These are phyloP conservation scores for Lumbricus terrestris DNA, from an alignment of 2,888 invertebrate species.

Conservation along the genomic window DNA sequence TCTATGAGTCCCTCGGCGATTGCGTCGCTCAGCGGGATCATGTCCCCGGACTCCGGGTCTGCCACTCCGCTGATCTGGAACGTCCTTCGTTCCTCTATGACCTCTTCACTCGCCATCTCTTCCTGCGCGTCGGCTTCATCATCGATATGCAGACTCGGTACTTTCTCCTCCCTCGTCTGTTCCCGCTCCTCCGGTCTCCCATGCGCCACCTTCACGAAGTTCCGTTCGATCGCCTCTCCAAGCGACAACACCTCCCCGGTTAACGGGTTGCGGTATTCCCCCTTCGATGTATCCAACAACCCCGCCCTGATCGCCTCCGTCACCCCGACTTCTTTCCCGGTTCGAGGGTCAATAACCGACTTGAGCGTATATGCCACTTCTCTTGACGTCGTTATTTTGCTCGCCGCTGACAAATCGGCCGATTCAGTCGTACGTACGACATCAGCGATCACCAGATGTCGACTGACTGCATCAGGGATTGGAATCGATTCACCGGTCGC, in stretches of 20 bases:
- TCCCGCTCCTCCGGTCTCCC: constrained; percentile 64
- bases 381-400: constrained; percentile 48
- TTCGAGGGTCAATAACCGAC: constrained; percentile 70
- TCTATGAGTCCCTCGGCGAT: constrained; percentile 77
- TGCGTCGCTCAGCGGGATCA: constrained; percentile 64
- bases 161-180: constrained; percentile 37
- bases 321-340: constrained; percentile 72
- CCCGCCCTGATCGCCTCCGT: constrained; percentile 85
- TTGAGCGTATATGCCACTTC: constrained; percentile 52
- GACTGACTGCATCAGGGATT: constrained; percentile 46
- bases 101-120: constrained; percentile 62
- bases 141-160: constrained; percentile 58
- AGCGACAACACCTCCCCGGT: constrained; percentile 69
- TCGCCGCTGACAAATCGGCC: constrained; percentile 25
- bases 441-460: constrained; percentile 42
- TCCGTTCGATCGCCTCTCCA: constrained; percentile 73
- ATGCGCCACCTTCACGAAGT: constrained; percentile 66
- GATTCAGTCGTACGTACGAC: constrained; percentile 20
- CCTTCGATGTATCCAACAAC: constrained; percentile 80
- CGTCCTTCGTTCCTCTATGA: constrained; percentile 50
- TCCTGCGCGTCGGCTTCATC: constrained; percentile 63
- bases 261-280: constrained; percentile 67
- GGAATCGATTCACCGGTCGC: constrained; percentile 68
- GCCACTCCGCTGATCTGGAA: constrained; percentile 41
- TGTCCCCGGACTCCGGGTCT: constrained; percentile 43